Conservation (phyloP, 2,888 invertebrate species). For the Tetragonula carbonaria region DNA sequence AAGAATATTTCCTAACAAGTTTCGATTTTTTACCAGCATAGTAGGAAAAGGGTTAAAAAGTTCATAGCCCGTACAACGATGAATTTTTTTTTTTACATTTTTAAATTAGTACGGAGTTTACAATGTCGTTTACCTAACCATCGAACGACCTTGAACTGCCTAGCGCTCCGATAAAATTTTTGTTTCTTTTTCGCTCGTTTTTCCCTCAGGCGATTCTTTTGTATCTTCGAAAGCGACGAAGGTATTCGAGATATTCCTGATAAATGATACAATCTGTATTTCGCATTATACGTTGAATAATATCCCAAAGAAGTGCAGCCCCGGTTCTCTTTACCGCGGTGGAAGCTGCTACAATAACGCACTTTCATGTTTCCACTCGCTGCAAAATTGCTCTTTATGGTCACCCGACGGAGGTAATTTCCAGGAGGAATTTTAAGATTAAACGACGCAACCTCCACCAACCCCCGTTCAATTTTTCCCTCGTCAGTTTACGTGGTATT, state of each 20-base stretch:
- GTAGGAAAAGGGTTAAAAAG: neutral
- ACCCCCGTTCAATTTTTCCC: neutral
- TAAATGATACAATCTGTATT: conserved; percentile 11
- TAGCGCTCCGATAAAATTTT: no score
- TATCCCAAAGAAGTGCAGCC: neutral
- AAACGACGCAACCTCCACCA: neutral
- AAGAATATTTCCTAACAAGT: no score
- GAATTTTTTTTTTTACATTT: neutral
- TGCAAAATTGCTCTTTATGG: neutral
- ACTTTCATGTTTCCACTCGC: conserved; percentile 8
- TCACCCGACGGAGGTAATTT: neutral
- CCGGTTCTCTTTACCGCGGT: neutral
- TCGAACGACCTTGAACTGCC: neutral
- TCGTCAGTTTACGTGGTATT: neutral
- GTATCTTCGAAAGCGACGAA: neutral
- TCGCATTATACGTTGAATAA: neutral
- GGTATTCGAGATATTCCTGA: neutral
- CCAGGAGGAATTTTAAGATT: neutral
- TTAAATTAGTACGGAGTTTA: neutral
- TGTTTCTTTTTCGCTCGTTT: neutral
- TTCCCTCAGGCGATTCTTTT: neutral
- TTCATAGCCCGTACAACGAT: neutral
- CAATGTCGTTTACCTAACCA: no score
- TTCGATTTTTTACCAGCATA: neutral
- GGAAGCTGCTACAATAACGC: neutral